These are phyloP conservation scores for Lepilemur ruficaudatus DNA, from an alignment of 2,797 vertebrate species.

Conservation along the genomic window DNA sequence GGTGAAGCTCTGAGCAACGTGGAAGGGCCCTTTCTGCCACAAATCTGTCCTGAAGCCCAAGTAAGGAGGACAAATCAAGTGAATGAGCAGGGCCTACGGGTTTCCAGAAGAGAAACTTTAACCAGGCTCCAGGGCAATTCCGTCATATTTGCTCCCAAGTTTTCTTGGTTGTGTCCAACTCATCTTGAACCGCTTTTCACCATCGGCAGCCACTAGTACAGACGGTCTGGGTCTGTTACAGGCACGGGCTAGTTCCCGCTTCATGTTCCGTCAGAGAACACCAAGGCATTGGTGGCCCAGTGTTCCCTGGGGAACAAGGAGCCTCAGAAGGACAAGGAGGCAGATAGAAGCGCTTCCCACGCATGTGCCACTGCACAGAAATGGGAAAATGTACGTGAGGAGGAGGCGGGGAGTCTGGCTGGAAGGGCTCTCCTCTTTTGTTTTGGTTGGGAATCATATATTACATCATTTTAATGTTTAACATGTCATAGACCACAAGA, in stretches of 20 bases:
- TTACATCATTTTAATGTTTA: not conserved
- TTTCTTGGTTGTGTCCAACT: not conserved
- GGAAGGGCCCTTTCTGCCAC: not conserved
- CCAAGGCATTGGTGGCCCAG: not conserved
- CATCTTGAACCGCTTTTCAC: not conserved
- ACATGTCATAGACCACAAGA: not conserved
- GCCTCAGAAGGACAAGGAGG: not conserved
- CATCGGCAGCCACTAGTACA: not conserved
- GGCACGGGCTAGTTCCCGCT: rapidly evolving
- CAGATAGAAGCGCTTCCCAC: not conserved
- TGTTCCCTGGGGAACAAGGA: not conserved
- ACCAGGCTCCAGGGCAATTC: not conserved
- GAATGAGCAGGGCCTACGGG: not conserved
- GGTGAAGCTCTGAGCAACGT: not conserved
- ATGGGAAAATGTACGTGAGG: rapidly evolving
- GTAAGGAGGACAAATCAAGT: not conserved
- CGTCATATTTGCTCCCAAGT: not conserved
- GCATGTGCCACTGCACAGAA: not conserved
- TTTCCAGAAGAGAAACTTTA: not conserved
- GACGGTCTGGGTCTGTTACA: not conserved
- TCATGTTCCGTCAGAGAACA: not conserved
- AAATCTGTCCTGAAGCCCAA: not conserved
- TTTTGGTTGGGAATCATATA: not conserved
- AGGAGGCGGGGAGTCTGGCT: not conserved
- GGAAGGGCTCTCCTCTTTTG: not conserved